Evolutionary conservation across 2,113 vertebrate species (phyloP).

Genomic region (Apteryx owenii): DNA sequence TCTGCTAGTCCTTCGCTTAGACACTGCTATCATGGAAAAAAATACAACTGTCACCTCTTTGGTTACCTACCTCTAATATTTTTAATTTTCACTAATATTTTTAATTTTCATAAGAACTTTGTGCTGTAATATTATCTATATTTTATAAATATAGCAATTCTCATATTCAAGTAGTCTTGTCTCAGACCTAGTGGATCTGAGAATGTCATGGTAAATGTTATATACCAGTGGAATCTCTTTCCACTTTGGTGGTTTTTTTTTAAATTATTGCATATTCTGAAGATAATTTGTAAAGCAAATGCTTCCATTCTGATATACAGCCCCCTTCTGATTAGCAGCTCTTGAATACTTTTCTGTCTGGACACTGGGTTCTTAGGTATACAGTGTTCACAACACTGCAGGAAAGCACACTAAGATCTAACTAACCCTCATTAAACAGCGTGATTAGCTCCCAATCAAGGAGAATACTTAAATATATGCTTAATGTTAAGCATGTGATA

Average conservation of each 20-base stretch:
- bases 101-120: background rate
- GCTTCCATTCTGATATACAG: background rate
- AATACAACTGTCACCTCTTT: background rate
- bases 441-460: conserved; percentile 42
- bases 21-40: background rate
- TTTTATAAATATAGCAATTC: background rate
- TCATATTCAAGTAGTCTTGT: background rate
- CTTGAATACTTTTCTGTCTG: background rate
- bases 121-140: background rate
- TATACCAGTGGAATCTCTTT: background rate
- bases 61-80: background rate
- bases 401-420: conserved; percentile 18
- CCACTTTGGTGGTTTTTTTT: background rate
- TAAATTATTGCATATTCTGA: background rate
- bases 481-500: conserved; percentile 6
- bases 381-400: background rate
- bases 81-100: background rate
- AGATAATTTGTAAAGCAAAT: background rate
- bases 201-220: background rate
- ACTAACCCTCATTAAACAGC: conserved; percentile 52
- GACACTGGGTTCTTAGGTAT: background rate
- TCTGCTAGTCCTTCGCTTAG: background rate
- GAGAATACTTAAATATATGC: conserved; percentile 36
- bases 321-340: background rate
- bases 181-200: background rate